These are phyloP conservation scores for Tachystola acroxantha DNA, from an alignment of 2,888 invertebrate species.

Conservation along the genomic window DNA sequence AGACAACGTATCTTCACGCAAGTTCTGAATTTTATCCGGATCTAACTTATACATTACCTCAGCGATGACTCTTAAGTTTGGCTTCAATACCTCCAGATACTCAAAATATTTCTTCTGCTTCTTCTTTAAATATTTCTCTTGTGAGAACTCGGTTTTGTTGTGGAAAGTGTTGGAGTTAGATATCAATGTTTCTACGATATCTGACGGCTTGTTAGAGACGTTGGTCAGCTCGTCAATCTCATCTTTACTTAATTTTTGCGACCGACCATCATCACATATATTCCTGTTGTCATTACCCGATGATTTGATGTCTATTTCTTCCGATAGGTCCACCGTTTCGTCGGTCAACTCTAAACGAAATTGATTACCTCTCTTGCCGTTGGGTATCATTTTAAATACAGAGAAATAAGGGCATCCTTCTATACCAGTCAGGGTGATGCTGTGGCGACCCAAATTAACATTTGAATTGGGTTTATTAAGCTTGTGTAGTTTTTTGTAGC, in stretches of 20 bases:
- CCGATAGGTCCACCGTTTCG: constrained; percentile 63
- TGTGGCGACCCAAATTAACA: constrained; percentile 83
- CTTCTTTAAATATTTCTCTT: constrained; percentile 96
- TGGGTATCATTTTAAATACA: constrained; percentile 85
- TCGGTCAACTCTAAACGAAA: constrained; percentile 76
- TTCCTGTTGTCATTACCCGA: constrained; percentile 91
- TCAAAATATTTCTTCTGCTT: constrained; percentile 96
- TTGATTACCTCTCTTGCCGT: constrained; percentile 76
- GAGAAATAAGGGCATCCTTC: constrained; percentile 85
- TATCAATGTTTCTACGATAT: constrained; percentile 91
- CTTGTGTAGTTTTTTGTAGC: constrained; percentile 87
- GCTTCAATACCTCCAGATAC: constrained; percentile 87
- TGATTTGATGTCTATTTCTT: constrained; percentile 80
- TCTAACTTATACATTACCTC: constrained; percentile 92
- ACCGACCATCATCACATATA: constrained; percentile 86
- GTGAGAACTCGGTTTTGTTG: constrained; percentile 93
- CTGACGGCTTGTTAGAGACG: constrained; percentile 86
- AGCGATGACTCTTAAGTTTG: constrained; percentile 88
- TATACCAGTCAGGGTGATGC: constrained; percentile 81
- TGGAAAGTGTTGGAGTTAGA: constrained; percentile 95
- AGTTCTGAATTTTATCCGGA: constrained; percentile 84
- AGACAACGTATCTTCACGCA: constrained; percentile 92
- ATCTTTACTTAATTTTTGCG: constrained; percentile 89
- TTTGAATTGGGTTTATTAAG: constrained; percentile 80
- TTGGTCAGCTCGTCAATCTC: constrained; percentile 90